Conservation (phyloP, 2,113 vertebrate species). For the Zosterops borbonicus region DNA sequence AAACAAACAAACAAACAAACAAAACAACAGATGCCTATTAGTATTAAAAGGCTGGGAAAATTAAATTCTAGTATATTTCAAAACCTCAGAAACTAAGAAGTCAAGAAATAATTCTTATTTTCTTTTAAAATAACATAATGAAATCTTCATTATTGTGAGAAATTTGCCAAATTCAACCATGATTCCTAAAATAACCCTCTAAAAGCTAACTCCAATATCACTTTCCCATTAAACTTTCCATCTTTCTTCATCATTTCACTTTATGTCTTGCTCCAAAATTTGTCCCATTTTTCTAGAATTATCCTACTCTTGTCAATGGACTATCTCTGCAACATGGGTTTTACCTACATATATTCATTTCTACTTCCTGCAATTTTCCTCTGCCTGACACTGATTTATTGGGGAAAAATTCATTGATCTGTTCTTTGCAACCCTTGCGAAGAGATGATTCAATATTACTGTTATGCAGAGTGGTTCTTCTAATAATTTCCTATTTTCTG, state of each 20-base stretch:
- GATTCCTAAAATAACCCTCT: accelerated
- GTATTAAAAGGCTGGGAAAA: not conserved
- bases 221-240: not conserved
- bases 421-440: not conserved
- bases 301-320: not conserved
- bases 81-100: not conserved
- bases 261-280: not conserved
- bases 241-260: not conserved
- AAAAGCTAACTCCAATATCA: not conserved
- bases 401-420: not conserved
- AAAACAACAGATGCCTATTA: not conserved
- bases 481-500: not conserved
- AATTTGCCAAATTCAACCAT: not conserved
- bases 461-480: not conserved
- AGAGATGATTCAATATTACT: not conserved
- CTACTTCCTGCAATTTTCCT: not conserved
- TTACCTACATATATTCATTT: not conserved
- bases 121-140: not conserved
- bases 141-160: not conserved
- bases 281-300: not conserved
- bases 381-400: not conserved
- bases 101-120: not conserved
- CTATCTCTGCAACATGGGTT: not conserved
- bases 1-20: not conserved
- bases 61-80: not conserved